Base-by-base conservation (phyloP, 2,113 vertebrate species). In the Callipepla squamata region DNA sequence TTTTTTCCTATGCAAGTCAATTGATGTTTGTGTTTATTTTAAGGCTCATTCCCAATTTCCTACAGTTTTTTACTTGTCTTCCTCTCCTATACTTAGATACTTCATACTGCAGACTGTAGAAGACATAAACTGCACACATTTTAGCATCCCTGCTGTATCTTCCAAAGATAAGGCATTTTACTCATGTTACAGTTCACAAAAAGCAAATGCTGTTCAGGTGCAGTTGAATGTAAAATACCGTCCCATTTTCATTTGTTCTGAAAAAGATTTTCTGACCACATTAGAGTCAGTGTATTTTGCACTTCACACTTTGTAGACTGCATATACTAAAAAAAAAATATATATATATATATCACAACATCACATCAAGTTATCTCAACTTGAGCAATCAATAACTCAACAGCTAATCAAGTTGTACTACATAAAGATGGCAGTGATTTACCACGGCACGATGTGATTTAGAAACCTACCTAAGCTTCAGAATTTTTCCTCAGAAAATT, bases 11-110 rank as follows among this genome's bases (percentile, higher is more conserved):
- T 47, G 32, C 80, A 38, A 77, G 62, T 40, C 67, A 59, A 93
- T 42, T 77, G 63, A 95, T 58, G 32, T 38, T 72, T 81, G 44
- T 74, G n/a, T 72, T 94, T 89, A 85, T 87, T 95, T 96, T 85
- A 92, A 85, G 68, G 18, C 5, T 83, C 13, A 30, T 53, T 67
- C 59, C 42, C 47, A 53, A 55, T 55, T 85, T 90, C 36, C 89
- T 57, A 77, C 25, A n/a, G 51, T n/a, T 92, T 87, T 81, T 51
- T 4, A 61, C 79, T 77, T 75, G 50, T 89, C 26, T 83, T 90
- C 32, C 59, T 68, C 44, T 57, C 44, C 78, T 92, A 38, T 66
- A 51, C 53, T 87, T 82, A 94, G 32, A 34, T 89, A 55, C 45
- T 63, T 80, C 59, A 67, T n/a, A 62, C 0, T 51, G 47, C 63